Percentiles rank a stretch among this genome's conserved stretches.
These are phyloP conservation scores for Acleris emargana DNA, from an alignment of 2,888 invertebrate genomes.

Conservation along the genomic window DNA sequence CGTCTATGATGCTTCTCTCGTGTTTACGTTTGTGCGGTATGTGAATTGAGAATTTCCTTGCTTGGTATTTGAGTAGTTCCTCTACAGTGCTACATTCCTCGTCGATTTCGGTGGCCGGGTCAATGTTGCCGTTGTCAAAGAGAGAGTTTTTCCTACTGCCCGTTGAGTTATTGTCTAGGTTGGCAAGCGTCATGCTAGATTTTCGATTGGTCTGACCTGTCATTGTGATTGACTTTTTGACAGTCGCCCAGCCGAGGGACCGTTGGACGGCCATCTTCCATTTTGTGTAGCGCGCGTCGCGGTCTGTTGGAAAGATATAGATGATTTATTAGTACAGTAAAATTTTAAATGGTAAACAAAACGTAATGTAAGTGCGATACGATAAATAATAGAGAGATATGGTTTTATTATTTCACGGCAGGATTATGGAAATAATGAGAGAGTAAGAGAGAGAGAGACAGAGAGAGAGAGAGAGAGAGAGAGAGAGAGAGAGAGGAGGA, in stretches of 20 bases:
- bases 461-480: no score
- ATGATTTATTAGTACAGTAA: background rate
- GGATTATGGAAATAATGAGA: no score
- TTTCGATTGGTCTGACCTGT: constrained; percentile 86
- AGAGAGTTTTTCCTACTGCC: constrained; percentile 40
- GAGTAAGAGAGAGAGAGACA: no score
- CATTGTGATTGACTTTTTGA: constrained; percentile 89
- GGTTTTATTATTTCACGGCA: no score
- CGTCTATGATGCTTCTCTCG: constrained; percentile 72
- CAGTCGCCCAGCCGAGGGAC: constrained; percentile 94
- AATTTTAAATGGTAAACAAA: background rate
- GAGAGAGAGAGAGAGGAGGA: no score
- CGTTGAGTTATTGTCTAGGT: constrained; percentile 49
- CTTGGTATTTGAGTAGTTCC: constrained; percentile 67
- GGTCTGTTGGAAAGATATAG: constrained; percentile 81
- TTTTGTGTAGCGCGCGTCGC: constrained; percentile 92
- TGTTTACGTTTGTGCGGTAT: constrained; percentile 54
- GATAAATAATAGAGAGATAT: no score
- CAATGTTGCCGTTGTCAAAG: constrained; percentile 39
- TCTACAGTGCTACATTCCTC: constrained; percentile 58
- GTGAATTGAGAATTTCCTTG: constrained; percentile 68
- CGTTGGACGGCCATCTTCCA: constrained; percentile 98
- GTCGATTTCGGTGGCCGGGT: constrained; percentile 55
- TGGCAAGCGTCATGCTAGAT: constrained; percentile 57
- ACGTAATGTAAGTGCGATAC: no score